These are phyloP conservation scores for Muntiacus muntjak DNA, from an alignment of 2,113 vertebrate species.

Conservation along the genomic window DNA sequence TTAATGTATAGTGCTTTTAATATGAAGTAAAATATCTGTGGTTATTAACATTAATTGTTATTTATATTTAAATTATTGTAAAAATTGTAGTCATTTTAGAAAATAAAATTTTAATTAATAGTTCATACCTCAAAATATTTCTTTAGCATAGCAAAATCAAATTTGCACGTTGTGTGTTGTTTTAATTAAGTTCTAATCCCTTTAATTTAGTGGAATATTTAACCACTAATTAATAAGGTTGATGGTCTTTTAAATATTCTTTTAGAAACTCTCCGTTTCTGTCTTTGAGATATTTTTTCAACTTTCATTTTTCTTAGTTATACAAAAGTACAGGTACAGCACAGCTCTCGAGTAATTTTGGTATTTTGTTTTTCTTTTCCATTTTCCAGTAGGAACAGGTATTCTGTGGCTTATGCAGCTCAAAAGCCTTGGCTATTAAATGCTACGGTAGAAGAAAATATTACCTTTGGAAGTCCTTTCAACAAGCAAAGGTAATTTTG, in stretches of 20 bases:
- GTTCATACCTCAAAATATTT: background rate
- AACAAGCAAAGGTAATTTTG: slow-evolving; percentile 92
- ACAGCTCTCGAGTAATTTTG: background rate
- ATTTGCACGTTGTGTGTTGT: background rate
- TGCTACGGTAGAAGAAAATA: slow-evolving; percentile 97
- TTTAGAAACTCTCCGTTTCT: slow-evolving; percentile 17
- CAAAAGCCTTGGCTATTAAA: slow-evolving; percentile 99
- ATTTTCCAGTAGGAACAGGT: slow-evolving; percentile 88
- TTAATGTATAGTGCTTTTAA: background rate
- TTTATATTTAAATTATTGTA: background rate
- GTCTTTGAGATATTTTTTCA: background rate
- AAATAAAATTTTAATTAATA: background rate
- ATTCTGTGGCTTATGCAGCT: slow-evolving; percentile 95
- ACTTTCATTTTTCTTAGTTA: background rate
- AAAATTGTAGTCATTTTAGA: background rate
- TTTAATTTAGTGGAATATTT: slow-evolving; percentile 18
- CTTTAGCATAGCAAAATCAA: background rate
- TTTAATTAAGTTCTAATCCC: background rate
- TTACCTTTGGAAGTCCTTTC: slow-evolving; percentile 96
- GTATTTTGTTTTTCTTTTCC: background rate
- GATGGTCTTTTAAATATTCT: slow-evolving; percentile 30
- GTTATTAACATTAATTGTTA: background rate
- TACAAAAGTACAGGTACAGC: background rate
- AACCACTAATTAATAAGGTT: background rate
- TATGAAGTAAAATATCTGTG: background rate